Percentiles rank a stretch among this genome's conserved stretches.
phyloP scores from a whole-genome alignment of 2,797 vertebrate genomes.

The Hypotaenidia philippensis region DNA sequence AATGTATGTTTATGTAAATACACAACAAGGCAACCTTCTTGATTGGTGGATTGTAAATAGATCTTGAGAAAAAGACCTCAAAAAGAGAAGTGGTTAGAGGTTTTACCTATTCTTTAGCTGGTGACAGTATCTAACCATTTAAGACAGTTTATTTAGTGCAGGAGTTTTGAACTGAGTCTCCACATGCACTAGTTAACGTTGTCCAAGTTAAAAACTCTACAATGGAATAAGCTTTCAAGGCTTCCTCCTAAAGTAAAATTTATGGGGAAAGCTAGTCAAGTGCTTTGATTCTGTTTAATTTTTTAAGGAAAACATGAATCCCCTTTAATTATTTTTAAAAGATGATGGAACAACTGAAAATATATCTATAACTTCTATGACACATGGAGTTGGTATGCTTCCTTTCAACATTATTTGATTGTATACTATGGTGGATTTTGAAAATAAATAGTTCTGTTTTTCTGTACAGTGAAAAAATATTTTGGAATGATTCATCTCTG shows the following conservation, averaged over 20 bases:
- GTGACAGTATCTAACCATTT: background rate
- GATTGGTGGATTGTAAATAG: background rate
- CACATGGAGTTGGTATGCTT: background rate
- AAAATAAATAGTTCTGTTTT: conserved; percentile 27
- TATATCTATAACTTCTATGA: background rate
- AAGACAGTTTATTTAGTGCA: background rate
- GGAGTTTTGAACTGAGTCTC: background rate
- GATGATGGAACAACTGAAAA: background rate
- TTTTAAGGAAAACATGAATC: background rate
- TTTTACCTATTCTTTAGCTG: background rate
- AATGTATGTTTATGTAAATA: background rate
- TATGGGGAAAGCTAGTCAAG: background rate
- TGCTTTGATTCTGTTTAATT: background rate
- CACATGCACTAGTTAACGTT: background rate
- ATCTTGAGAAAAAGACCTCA: background rate
- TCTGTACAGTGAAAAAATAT: background rate
- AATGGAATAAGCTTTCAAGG: background rate
- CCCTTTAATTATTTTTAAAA: background rate
- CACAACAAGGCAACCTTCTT: background rate
- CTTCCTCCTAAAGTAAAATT: background rate
- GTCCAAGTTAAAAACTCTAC: background rate
- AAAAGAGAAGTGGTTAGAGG: background rate
- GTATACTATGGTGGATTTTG: background rate
- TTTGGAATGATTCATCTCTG: conserved; percentile 41
- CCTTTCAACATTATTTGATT: conserved; percentile 7